phyloP scores from a whole-genome alignment of 2,797 vertebrate genomes.

The Sebastes reedi region DNA sequence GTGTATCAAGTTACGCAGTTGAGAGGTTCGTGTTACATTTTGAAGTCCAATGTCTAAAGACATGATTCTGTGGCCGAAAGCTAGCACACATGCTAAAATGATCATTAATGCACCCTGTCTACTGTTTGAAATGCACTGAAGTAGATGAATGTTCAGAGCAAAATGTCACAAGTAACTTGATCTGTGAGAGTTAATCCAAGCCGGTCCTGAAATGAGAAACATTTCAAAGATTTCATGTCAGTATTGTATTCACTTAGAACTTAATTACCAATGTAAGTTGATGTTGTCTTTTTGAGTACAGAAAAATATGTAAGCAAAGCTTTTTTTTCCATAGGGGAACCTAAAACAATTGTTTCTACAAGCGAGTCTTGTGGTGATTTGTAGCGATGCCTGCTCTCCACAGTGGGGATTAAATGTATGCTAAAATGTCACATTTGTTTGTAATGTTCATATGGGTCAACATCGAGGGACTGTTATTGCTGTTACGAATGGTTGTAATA shows the following conservation, averaged over 20 bases:
- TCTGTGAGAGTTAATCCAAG: neutral
- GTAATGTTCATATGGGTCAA: neutral
- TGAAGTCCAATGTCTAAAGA: neutral
- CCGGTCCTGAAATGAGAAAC: neutral
- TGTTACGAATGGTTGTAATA: constrained; percentile 1
- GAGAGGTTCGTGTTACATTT: neutral
- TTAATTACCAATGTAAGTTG: neutral
- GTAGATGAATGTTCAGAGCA: neutral
- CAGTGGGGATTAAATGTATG: neutral
- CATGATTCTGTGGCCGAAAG: neutral
- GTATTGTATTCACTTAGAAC: neutral
- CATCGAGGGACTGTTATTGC: neutral
- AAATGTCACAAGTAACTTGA: neutral
- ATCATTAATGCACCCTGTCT: neutral
- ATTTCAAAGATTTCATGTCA: neutral
- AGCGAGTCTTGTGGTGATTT: neutral
- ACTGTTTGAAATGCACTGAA: neutral
- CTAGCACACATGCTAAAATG: neutral
- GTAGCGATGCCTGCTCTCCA: neutral
- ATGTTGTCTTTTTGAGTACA: neutral
- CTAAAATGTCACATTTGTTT: neutral
- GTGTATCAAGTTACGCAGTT: neutral
- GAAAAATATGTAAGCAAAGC: neutral
- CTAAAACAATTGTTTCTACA: neutral
- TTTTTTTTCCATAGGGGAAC: neutral